Conservation (phyloP, 1,140 invertebrate genomes). For the Procambarus virginalis region DNA sequence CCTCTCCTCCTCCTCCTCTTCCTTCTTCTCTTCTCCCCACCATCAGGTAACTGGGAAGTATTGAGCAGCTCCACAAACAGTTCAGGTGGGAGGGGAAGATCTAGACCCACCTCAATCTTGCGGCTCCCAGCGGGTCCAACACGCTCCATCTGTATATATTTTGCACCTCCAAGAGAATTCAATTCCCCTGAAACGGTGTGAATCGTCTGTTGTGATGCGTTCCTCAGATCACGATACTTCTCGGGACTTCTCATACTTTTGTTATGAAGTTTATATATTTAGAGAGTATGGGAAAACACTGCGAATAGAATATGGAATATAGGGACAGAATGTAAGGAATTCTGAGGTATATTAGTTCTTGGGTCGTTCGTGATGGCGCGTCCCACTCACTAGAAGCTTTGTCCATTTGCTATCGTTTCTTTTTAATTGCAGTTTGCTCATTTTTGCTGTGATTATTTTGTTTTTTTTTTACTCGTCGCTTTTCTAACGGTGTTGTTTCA, state of each 20-base stretch:
- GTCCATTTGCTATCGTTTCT: too few relatives aligned
- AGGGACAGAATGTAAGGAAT: too few relatives aligned
- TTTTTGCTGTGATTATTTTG: too few relatives aligned
- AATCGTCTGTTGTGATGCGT: too few relatives aligned
- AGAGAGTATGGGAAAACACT: too few relatives aligned
- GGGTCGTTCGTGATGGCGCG: too few relatives aligned
- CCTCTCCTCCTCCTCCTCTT: not conserved
- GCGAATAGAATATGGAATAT: too few relatives aligned
- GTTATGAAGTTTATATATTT: not conserved
- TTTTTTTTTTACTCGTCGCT: too few relatives aligned
- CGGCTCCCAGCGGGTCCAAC: not conserved
- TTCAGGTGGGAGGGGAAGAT: not conserved
- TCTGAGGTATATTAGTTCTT: too few relatives aligned
- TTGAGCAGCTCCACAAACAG: not conserved
- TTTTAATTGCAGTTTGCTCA: too few relatives aligned
- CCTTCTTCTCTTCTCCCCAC: not conserved
- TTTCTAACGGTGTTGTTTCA: too few relatives aligned
- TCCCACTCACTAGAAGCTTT: too few relatives aligned
- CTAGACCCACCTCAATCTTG: not conserved
- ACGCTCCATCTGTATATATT: not conserved
- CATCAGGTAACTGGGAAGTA: not conserved
- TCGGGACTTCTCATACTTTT: not conserved
- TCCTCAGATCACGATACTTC: not conserved
- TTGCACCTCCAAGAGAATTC: not conserved
- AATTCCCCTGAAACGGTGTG: not conserved